Base-by-base conservation (phyloP, 2,888 invertebrate genomes). In the Sympetrum striolatum region DNA sequence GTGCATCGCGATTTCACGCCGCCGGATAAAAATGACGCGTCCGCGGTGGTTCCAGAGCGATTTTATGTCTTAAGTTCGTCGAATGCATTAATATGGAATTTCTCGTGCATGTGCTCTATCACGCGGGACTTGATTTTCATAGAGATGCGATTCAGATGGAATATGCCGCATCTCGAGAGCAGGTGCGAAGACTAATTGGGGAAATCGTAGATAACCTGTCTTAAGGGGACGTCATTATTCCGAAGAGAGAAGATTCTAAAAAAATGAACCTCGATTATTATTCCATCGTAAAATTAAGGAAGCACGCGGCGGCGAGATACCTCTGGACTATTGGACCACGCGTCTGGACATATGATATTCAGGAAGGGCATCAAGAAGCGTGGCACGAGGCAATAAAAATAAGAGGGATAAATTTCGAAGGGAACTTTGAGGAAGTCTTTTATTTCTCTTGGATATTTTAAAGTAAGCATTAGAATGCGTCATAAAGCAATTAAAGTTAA, bases 141-240 rank as follows among this genome's bases (percentile, higher is more conserved):
- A 81, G 37, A 53, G 81, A 81, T 25, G 53, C 81, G 53, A 25
- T 48, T 31, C 25, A 31, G 53, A 48, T 18, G 48, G 53, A 25
- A 53, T 53, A 5, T n/a, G 86, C 60, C 37, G 86, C 64, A 60
- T 60, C 39, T 53, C 37, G n/a, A 25, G 22, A 60, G 60, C 58
- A 82, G 81, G 81, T 81, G 81, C 31, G 82, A 31, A 58, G 82
- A 53, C 82, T 82, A 64, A 86, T 86, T 86, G 86, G 86, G 86
- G 37, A 64, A 60, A 25, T 37, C 6, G 60, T 22, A 22, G 58
- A 58, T 82, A 35, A 31, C 35, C 35, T 14, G 2, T 31, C 22
- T 22, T 35, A 14, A 31, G 60, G 37, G 3, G n/a, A 60, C 60
- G 39, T 86, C 53, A 86, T 86, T 86, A 64, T 60, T 64, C 10